These are phyloP conservation scores for Cyclophora punctaria DNA, from an alignment of 2,888 invertebrate species.

Conservation along the genomic window DNA sequence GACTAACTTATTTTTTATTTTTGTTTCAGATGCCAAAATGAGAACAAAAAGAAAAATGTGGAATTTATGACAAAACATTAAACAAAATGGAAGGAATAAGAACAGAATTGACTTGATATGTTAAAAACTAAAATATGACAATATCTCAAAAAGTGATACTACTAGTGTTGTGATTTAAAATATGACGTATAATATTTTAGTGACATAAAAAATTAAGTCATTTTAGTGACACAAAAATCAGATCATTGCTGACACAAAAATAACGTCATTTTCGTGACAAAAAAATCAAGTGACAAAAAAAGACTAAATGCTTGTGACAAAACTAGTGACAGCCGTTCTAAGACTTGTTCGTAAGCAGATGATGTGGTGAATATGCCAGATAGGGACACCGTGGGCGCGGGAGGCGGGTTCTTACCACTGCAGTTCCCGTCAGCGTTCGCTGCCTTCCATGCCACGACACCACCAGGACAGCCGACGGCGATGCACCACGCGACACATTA, in stretches of 20 bases:
- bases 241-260: neutral
- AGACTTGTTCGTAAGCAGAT: neutral
- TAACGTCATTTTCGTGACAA: conserved; percentile 4
- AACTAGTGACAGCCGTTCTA: neutral
- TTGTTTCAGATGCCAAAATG: conserved; percentile 56
- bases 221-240: neutral
- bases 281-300: neutral
- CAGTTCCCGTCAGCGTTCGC: conserved; percentile 76
- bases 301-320: neutral
- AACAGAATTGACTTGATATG: conserved; percentile 59
- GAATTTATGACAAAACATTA: conserved; percentile 33
- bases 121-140: conserved; percentile 8
- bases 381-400: conserved; percentile 72
- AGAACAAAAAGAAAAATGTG: conserved; percentile 27
- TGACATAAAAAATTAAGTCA: neutral
- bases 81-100: conserved; percentile 45
- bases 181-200: neutral
- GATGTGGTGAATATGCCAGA: conserved; percentile 61
- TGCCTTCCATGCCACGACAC: conserved; percentile 77
- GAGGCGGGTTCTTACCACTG: conserved; percentile 74
- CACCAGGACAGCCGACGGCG: conserved; percentile 74
- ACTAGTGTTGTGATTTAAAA: conserved; percentile 11
- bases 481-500: conserved; percentile 76
- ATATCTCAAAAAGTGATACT: conserved; percentile 16
- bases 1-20: conserved; percentile 32